Evolutionary conservation across 1,140 invertebrate genomes (phyloP), one percentile per base, ranked within the genome.

Genomic region (Drosophila mayri): DNA sequence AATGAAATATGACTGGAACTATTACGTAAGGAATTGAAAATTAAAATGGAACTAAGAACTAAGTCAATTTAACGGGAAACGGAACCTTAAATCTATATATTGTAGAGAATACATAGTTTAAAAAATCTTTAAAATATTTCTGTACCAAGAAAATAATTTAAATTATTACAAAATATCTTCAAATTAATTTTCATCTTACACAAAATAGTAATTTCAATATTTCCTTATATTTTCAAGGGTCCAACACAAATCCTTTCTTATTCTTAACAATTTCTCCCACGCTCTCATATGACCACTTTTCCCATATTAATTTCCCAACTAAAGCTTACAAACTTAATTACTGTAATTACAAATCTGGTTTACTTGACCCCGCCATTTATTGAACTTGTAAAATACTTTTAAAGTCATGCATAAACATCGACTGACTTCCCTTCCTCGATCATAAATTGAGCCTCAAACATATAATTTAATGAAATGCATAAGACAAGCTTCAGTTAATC

Each of bases 371-470:
- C 43, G 7, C 4, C 3, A 28, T 50, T 43, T 50, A 18, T 40
- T 75, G 50, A 75, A 73, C 64, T 61, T 64, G 64, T 64, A 30
- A 75, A 57, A 20, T 6, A 22, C n/a, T 7, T 35, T 44, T 54
- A 44, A 66, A 40, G 43, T 35, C 25, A 18, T 35, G 12, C 14
- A 18, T 61, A 18, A 37, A 52, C 8, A 43, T 9, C 35, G 0
- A 8, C 6, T 35, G 11, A 58, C 22, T 46, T 32, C 54, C 30
- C 55, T 77, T 77, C 74, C 75, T 77, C 37, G 32, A 58, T 77
- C 75, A 70, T 62, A 77, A 77, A 77, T 77, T 49, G 35, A 30
- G 28, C n/a, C 1, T 0, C 2, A 5, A 59, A 40, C 41, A 41
- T 38, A 75, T 41, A 38, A 43, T 41, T 16, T 61, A 47, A 61